Conservation (phyloP, 2,113 vertebrate species). For the Lynx canadensis region DNA sequence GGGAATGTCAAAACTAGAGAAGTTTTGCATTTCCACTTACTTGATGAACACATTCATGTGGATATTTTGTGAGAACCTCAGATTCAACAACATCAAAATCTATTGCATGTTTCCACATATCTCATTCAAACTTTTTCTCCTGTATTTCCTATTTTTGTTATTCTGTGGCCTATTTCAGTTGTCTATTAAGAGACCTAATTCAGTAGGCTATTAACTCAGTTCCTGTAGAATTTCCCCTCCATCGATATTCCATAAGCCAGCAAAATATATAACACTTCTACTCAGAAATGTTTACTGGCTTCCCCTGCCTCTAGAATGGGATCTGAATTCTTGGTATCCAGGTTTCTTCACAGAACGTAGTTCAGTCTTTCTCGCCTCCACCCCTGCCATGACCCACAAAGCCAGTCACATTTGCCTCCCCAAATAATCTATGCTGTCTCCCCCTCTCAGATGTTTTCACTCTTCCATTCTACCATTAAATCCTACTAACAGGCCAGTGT, state of each 20-base stretch:
- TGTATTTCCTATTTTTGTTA: not conserved
- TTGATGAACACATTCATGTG: not conserved
- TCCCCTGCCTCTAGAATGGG: not conserved
- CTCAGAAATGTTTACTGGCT: not conserved
- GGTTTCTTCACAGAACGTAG: not conserved
- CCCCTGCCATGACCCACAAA: not conserved
- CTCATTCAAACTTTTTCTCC: not conserved
- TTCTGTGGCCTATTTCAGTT: not conserved
- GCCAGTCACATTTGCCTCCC: not conserved
- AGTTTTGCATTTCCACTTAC: not conserved
- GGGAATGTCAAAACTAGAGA: not conserved
- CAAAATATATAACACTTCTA: not conserved
- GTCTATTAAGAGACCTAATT: not conserved
- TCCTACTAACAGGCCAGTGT: not conserved
- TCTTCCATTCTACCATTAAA: not conserved
- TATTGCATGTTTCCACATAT: not conserved
- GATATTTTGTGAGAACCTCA: constrained; percentile 1
- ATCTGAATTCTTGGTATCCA: not conserved
- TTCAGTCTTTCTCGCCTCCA: not conserved
- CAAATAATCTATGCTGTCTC: not conserved
- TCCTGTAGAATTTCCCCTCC: not conserved
- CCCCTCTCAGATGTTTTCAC: not conserved
- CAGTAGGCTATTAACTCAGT: not conserved
- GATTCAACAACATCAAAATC: not conserved
- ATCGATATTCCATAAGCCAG: not conserved